These are phyloP conservation scores for Dipodomys ordii DNA, from an alignment of 2,113 vertebrate genomes.

Conservation along the genomic window DNA sequence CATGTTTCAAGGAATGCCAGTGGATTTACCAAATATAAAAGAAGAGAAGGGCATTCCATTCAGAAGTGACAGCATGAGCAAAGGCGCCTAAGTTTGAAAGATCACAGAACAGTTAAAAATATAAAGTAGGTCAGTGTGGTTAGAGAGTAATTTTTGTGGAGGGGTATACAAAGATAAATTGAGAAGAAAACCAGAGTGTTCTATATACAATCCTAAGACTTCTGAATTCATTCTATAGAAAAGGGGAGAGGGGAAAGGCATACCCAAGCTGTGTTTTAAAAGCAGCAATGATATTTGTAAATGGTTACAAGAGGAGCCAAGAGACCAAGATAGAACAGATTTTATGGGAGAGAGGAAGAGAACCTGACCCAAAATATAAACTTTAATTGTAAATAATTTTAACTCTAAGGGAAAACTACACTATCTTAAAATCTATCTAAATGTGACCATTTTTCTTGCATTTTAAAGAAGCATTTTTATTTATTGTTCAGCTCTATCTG, in stretches of 20 bases:
- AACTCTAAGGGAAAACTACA: not conserved
- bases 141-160: not conserved
- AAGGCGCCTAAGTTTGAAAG: conserved; percentile 36
- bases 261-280: not conserved
- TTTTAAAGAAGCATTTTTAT: not conserved
- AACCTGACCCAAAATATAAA: not conserved
- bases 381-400: conserved; percentile 23
- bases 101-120: conserved; percentile 40
- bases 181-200: not conserved
- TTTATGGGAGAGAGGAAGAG: not conserved
- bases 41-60: conserved; percentile 2
- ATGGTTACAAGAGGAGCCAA: not conserved
- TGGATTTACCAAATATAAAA: conserved; percentile 41
- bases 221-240: not conserved
- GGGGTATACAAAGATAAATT: not conserved
- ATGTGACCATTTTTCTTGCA: not conserved
- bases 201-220: not conserved
- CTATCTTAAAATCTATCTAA: not conserved
- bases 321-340: not conserved
- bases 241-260: not conserved
- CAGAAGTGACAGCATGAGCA: conserved; percentile 6
- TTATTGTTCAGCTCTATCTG: not conserved
- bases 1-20: not conserved
- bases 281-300: not conserved
- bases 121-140: conserved; percentile 40